Conservation (phyloP, 1,140 invertebrate species). For the Drosophila azteca region DNA sequence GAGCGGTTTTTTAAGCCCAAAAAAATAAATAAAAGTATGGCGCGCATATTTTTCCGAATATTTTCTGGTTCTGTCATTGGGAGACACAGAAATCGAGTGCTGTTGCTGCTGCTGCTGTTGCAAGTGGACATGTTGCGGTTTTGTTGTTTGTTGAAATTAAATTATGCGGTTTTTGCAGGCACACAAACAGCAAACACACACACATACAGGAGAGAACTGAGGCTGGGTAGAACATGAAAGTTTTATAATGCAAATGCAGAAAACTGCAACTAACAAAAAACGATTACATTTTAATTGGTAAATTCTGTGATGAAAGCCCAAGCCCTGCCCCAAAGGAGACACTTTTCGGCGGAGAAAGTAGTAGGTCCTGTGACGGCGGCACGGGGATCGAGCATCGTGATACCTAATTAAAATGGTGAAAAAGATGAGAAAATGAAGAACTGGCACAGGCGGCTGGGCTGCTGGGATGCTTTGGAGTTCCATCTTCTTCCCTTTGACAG, state of each 20-base stretch:
- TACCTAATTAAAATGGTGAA: constrained; percentile 46
- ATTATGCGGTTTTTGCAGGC: constrained; percentile 68
- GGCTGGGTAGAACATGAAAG: constrained; percentile 18
- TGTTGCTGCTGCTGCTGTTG: constrained; percentile 30
- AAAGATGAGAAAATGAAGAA: neutral
- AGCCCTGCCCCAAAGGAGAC: neutral
- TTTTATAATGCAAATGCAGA: constrained; percentile 1
- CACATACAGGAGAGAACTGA: neutral
- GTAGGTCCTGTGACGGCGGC: constrained; percentile 19
- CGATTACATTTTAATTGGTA: constrained; percentile 36
- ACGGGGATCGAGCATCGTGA: neutral
- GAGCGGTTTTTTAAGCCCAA: constrained; percentile 42
- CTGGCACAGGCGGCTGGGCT: neutral
- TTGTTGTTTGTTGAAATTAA: constrained; percentile 74
- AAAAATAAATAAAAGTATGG: neutral
- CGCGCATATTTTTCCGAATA: constrained; percentile 5
- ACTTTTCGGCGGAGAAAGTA: constrained; percentile 15
- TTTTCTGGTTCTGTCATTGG: too few species aligned
- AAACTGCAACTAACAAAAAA: constrained; percentile 42
- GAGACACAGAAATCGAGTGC: constrained; percentile 3
- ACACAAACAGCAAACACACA: constrained; percentile 5
- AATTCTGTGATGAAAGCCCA: constrained; percentile 16
- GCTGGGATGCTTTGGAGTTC: constrained; percentile 17
- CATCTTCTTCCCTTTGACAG: constrained; percentile 46
- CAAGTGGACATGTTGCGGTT: constrained; percentile 73